These are phyloP conservation scores for Neopipo cinnamomea DNA, from an alignment of 2,113 vertebrate genomes.

Conservation along the genomic window DNA sequence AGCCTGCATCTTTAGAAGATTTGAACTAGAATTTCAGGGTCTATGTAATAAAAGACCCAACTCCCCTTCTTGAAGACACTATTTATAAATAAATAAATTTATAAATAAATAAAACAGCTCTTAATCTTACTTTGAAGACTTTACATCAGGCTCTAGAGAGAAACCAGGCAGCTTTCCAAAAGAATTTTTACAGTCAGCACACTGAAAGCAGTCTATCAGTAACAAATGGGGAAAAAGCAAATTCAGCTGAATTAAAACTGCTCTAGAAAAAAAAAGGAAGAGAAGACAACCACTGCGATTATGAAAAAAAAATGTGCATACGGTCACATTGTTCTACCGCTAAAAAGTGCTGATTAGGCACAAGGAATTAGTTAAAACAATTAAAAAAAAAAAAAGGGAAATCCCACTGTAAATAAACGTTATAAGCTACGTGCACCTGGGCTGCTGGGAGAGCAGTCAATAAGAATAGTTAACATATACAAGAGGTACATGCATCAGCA, in stretches of 20 bases:
- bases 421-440: not conserved
- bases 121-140: slow-evolving; percentile 71
- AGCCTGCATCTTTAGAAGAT: not conserved
- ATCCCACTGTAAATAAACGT: not conserved
- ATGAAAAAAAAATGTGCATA: slow-evolving; percentile 39
- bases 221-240: slow-evolving; percentile 58
- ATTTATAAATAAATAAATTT: slow-evolving; percentile 64
- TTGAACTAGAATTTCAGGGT: slow-evolving; percentile 20
- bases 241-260: slow-evolving; percentile 74
- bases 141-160: slow-evolving; percentile 62
- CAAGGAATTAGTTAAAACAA: slow-evolving; percentile 7
- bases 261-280: not conserved
- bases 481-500: not conserved
- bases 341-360: slow-evolving; percentile 34
- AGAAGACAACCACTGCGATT: not conserved
- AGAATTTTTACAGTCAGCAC: slow-evolving; percentile 68
- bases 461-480: not conserved
- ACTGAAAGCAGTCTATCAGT: slow-evolving; percentile 61
- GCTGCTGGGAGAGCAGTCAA: not conserved
- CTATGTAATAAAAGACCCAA: slow-evolving; percentile 8
- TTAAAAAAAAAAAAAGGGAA: not conserved
- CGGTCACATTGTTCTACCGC: slow-evolving; percentile 24
- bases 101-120: slow-evolving; percentile 53
- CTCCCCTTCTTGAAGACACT: slow-evolving; percentile 34
- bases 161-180: slow-evolving; percentile 70